Evolutionary conservation across 2,113 vertebrate species (phyloP), one percentile per base, ranked within the genome.

Genomic region (Aldabrachelys gigantea): DNA sequence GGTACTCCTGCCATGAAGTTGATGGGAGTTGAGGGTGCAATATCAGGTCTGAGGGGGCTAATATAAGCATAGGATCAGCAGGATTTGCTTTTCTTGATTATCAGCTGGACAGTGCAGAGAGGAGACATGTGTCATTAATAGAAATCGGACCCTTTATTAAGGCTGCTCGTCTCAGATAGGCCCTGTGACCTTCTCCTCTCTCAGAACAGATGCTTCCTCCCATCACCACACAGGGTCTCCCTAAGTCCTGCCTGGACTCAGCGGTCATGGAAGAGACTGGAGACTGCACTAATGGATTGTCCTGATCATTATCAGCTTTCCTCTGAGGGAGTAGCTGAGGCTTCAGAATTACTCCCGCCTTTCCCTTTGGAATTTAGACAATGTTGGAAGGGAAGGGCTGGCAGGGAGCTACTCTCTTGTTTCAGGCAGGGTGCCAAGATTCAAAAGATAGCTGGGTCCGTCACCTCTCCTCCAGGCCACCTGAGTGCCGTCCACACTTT

Each of bases 171-270:
- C 31, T n/a, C 12, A 19, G 65, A 38, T 22, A 72, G 65, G 38
- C 19, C 35, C 17, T 38, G 17, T 72, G n/a, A 19, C 35, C 10
- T 9, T 6, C 65, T 38, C 75, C 75, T 47, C 41, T 78, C 75
- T 47, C 29, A 11, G 53, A 95, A 4, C 54, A 44, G 72, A 41
- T 89, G 52, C 24, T 44, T 78, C 75, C 38, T 76, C 3, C 22
- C 22, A 76, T 8, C 41, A 27, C 65, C 35, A 69, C 65, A 35
- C 31, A 19, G 62, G 54, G 4, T 1, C 3, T 84, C 83, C 80
- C 84, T 86, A 22, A 95, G 88, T 53, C 85, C 89, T 59, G 76
- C 92, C 81, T 92, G 91, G 80, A 69, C 50, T 82, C 69, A 53
- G 17, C 47, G 56, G 10, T 57, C 53, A 92, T 50, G 44, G 78